These are phyloP conservation scores for Lasaia peninsularis DNA, from an alignment of 1,140 invertebrate genomes.

Conservation along the genomic window DNA sequence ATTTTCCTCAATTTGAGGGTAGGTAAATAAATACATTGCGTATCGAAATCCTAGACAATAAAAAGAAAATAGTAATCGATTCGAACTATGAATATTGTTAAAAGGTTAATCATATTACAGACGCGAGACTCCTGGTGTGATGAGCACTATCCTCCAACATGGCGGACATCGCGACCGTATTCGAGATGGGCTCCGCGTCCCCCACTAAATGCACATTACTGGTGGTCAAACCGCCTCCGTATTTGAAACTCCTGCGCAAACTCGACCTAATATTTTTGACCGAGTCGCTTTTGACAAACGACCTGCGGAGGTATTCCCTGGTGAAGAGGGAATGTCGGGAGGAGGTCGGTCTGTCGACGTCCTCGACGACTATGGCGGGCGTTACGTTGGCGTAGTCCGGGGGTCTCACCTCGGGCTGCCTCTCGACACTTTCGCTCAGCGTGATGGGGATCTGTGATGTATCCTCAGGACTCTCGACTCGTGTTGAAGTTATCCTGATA, in stretches of 20 bases:
- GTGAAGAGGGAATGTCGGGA: constrained; percentile 51
- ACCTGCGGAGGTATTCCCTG: constrained; percentile 50
- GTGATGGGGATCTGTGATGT: constrained; percentile 61
- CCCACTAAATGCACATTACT: constrained; percentile 64
- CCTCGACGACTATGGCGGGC: constrained; percentile 41
- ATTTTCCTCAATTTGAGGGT: no score
- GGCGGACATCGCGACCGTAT: constrained; percentile 58
- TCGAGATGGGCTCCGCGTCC: constrained; percentile 62
- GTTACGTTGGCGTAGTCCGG: constrained; percentile 42
- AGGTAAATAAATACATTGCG: no score
- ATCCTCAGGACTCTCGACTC: constrained; percentile 38
- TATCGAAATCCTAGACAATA: no score
- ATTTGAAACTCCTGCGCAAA: constrained; percentile 58
- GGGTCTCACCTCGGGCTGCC: constrained; percentile 35
- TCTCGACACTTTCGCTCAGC: constrained; percentile 62
- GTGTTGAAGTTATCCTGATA: constrained; percentile 54
- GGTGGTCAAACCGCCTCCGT: constrained; percentile 49
- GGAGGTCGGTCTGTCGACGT: constrained; percentile 40
- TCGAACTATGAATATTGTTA: neutral
- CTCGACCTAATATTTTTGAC: constrained; percentile 63
- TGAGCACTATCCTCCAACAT: constrained; percentile 32
- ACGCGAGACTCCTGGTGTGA: constrained; percentile 47
- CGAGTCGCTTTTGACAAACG: constrained; percentile 64
- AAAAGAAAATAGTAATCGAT: neutral
- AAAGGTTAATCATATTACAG: constrained; percentile 49